Conservation (phyloP, 2,113 vertebrate genomes). For the Ailuropoda melanoleuca region DNA sequence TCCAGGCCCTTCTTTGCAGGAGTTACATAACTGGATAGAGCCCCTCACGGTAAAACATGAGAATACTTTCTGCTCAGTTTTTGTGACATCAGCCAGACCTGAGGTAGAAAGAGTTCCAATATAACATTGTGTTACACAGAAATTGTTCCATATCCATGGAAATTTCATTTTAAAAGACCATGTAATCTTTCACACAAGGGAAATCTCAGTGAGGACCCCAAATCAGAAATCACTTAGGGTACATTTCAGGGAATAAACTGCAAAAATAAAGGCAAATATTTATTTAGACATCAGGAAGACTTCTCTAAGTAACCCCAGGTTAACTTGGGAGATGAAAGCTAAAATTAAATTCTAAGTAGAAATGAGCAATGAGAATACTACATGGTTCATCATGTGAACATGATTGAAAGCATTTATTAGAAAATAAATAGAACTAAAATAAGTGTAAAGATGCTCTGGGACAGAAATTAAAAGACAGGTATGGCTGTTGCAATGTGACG, state of each 20-base stretch:
- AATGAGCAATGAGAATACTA: background rate
- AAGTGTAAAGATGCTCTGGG: background rate
- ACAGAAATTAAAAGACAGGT: background rate
- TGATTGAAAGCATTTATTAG: background rate
- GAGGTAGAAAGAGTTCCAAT: background rate
- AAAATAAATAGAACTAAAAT: slow-evolving; percentile 34
- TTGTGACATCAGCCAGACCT: background rate
- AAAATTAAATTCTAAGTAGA: slow-evolving; percentile 31
- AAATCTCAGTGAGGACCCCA: background rate
- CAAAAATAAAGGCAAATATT: background rate
- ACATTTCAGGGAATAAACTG: background rate
- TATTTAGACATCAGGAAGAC: slow-evolving; percentile 15
- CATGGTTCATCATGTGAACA: background rate
- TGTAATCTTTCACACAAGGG: background rate
- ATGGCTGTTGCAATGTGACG: background rate
- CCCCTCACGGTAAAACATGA: background rate
- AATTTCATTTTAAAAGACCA: background rate
- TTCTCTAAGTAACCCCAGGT: background rate
- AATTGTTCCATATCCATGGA: background rate
- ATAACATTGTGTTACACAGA: background rate
- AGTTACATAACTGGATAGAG: background rate
- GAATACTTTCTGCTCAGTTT: background rate
- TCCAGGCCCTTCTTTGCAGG: background rate
- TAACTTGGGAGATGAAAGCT: background rate
- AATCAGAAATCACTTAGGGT: background rate